Evolutionary conservation across 1,140 invertebrate genomes (phyloP), one percentile per base, ranked within the genome.

Genomic region (Drosophila mauritiana): DNA sequence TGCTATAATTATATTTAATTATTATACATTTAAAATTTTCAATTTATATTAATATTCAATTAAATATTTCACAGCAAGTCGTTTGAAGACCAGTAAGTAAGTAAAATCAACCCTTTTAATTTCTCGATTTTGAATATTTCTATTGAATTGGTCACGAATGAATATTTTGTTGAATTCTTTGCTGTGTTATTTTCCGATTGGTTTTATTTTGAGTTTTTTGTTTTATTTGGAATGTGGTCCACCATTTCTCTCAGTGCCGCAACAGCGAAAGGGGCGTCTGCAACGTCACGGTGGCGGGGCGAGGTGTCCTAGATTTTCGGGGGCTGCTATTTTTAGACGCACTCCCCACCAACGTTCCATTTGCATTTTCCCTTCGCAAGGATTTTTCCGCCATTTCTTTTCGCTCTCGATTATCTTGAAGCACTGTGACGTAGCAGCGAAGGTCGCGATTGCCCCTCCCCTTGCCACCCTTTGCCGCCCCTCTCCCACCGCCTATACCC

Each of bases 341-440:
- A 17, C 25, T 34, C n/a, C 7, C 45, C 22, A 3, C 45, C 45
- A 7, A 20, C 12, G 4, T 61, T 55, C 36, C 43, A 36, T 69
- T 72, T 64, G 45, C 53, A 62, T 52, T 67, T 53, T 58, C 49
- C 37, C 12, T 31, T 48, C 42, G 51, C 68, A 72, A 72, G 68
- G 68, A 72, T 55, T 68, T 63, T 36, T 56, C 12, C 48, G 62
- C 40, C 51, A 46, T 55, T 51, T 65, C 61, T 65, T 68, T 45
- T 31, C 46, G 61, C 61, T 39, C 56, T 58, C 67, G 58, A 48
- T 73, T 62, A 54, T 67, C 46, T 67, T 68, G 17, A 53, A 40
- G 67, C 59, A 36, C 31, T 62, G 73, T 77, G 74, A 78, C 75
- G 73, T 70, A 53, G 64, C 27, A 56, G 46, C 74, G 64, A 78